Percentiles rank a stretch among this genome's conserved stretches.
Conservation (phyloP, 2,888 invertebrate species). For the Cremastinae sp. region DNA sequence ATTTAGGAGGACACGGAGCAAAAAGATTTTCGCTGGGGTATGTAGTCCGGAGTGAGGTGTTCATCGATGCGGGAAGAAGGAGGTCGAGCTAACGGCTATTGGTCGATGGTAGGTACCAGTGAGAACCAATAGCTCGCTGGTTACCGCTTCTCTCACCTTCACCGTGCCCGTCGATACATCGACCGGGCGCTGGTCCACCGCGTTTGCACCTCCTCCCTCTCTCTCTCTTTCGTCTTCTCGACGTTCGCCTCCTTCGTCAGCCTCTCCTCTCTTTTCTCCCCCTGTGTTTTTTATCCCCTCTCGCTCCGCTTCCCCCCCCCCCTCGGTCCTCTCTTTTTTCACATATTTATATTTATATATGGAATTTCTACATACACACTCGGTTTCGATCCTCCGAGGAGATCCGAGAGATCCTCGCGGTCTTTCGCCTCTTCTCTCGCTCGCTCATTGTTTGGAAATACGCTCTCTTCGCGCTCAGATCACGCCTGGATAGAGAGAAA, state of each 20-base stretch:
- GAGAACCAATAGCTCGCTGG: constrained; percentile 73
- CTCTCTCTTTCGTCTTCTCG: constrained; percentile 62
- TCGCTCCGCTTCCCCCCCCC: constrained; percentile 27
- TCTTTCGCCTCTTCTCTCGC: constrained; percentile 62
- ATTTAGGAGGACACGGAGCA: neutral
- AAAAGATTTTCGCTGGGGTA: constrained; percentile 19
- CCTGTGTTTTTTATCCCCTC: constrained; percentile 43
- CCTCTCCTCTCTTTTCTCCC: constrained; percentile 53
- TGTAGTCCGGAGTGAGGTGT: constrained; percentile 43
- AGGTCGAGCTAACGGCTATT: constrained; percentile 72
- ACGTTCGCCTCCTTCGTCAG: constrained; percentile 55
- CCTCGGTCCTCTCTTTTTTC: constrained; percentile 49
- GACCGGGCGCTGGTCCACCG: constrained; percentile 59
- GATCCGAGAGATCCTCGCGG: constrained; percentile 67
- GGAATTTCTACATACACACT: constrained; percentile 6
- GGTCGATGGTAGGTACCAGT: constrained; percentile 71
- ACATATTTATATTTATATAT: constrained; percentile 8
- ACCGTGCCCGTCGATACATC: constrained; percentile 62
- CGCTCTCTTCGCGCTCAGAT: constrained; percentile 70
- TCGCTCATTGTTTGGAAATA: constrained; percentile 79
- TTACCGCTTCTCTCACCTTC: constrained; percentile 71
- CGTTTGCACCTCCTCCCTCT: constrained; percentile 61
- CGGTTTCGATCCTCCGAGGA: constrained; percentile 61
- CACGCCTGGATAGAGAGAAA: constrained; percentile 64
- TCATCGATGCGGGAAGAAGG: constrained; percentile 67